These are phyloP conservation scores for Apostichopus japonicus DNA, from an alignment of 35 echinoderm and acorn worm species.

Conservation along the genomic window DNA sequence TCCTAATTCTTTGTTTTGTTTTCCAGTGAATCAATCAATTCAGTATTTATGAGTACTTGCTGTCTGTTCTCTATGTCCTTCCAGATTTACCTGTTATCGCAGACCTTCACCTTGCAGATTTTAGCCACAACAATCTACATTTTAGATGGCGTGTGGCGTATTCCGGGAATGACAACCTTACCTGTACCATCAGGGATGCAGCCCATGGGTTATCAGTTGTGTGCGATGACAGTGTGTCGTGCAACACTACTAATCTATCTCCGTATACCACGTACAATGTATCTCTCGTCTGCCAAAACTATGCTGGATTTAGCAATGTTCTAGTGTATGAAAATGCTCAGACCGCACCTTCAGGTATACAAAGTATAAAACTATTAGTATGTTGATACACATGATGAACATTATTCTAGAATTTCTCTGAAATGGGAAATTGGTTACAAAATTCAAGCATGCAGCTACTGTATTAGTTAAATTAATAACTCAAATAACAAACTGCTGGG, in stretches of 20 bases:
- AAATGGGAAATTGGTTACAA: no score
- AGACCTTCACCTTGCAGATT: neutral
- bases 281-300: slow-evolving; percentile 7
- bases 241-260: neutral
- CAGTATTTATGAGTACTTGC: no score
- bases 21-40: no score
- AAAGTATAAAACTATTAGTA: no score
- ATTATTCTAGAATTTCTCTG: no score
- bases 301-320: neutral
- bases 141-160: neutral
- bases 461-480: no score
- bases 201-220: neutral
- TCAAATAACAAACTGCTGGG: no score
- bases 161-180: neutral
- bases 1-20: no score
- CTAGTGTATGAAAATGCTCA: neutral
- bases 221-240: neutral
- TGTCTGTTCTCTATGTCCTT: neutral
- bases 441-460: no score
- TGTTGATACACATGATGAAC: no score
- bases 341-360: neutral
- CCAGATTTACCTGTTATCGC: neutral
- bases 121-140: neutral
- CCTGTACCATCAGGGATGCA: neutral
- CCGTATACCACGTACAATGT: neutral